Conservation (phyloP, 2,888 invertebrate species). For the Frankliniella fusca region DNA sequence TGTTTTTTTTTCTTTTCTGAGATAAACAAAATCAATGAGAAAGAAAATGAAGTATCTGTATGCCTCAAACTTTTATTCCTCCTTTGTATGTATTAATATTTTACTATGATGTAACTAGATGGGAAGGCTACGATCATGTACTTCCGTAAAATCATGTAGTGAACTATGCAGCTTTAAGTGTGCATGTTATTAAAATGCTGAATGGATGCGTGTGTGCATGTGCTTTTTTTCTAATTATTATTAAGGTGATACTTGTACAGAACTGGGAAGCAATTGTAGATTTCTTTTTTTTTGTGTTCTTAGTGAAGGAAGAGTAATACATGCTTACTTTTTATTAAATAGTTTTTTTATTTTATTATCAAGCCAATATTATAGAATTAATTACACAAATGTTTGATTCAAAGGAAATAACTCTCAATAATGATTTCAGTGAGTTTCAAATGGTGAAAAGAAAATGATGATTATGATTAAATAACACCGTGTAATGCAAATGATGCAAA, state of each 20-base stretch:
- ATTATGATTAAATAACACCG: neutral
- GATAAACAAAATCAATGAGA: neutral
- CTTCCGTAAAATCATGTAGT: neutral
- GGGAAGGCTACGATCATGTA: too few relatives aligned
- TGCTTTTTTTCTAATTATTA: neutral
- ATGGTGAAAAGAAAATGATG: neutral
- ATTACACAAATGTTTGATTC: too few relatives aligned
- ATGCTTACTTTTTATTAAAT: slow-evolving; percentile 20
- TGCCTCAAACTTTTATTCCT: neutral
- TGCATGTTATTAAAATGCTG: neutral
- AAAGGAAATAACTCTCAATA: too few relatives aligned
- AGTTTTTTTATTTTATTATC: neutral
- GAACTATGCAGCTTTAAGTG: neutral
- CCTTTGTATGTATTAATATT: neutral
- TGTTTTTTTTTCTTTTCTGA: neutral
- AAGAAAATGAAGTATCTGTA: neutral
- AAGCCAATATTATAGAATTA: neutral
- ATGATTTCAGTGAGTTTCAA: neutral
- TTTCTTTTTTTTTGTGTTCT: neutral
- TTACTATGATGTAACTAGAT: too few relatives aligned
- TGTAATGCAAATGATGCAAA: neutral
- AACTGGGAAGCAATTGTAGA: neutral
- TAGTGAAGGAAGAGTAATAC: slow-evolving; percentile 2
- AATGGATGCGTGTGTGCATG: neutral
- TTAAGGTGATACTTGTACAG: slow-evolving; percentile 13